A percentile compares a stretch with the other conserved stretches of the same genome.
phyloP scores from a whole-genome alignment of 1,140 invertebrate species.

The Aphaenogaster floridana region DNA sequence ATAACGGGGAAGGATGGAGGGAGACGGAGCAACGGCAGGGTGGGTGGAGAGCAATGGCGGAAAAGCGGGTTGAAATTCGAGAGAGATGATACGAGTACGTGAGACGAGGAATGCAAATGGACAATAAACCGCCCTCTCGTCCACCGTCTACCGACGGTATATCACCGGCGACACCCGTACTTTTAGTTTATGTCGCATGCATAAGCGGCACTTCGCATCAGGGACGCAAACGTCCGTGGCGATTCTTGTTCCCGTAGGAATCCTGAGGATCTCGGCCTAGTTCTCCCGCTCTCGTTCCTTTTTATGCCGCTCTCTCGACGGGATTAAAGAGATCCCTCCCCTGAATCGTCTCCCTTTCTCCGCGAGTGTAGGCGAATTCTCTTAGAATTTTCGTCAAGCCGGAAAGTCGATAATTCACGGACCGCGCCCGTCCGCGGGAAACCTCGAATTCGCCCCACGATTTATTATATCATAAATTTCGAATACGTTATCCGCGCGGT shows the following conservation, averaged over 20 bases:
- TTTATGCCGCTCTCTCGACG: slow-evolving; percentile 26
- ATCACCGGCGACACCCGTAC: slow-evolving; percentile 79
- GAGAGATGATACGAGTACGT: slow-evolving; percentile 64
- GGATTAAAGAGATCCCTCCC: slow-evolving; percentile 61
- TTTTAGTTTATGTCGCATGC: slow-evolving; percentile 81
- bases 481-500: slow-evolving; percentile 47
- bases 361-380: slow-evolving; percentile 30
- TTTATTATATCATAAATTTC: slow-evolving; percentile 61
- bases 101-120: slow-evolving; percentile 78
- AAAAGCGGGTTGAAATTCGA: slow-evolving; percentile 62
- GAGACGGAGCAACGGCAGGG: neutral
- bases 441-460: slow-evolving; percentile 32
- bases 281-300: slow-evolving; percentile 18
- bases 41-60: slow-evolving; percentile 26
- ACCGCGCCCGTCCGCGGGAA: slow-evolving; percentile 25
- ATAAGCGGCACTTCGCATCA: slow-evolving; percentile 76
- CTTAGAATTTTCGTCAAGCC: slow-evolving; percentile 63
- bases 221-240: slow-evolving; percentile 63
- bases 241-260: slow-evolving; percentile 64
- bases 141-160: slow-evolving; percentile 75
- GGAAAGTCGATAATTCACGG: slow-evolving; percentile 58
- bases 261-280: slow-evolving; percentile 41
- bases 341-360: too few species aligned
- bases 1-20: neutral
- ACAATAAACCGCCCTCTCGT: slow-evolving; percentile 78